Evolutionary conservation across 1,140 invertebrate genomes (phyloP).

Genomic region (Thaumatotibia leucotreta): DNA sequence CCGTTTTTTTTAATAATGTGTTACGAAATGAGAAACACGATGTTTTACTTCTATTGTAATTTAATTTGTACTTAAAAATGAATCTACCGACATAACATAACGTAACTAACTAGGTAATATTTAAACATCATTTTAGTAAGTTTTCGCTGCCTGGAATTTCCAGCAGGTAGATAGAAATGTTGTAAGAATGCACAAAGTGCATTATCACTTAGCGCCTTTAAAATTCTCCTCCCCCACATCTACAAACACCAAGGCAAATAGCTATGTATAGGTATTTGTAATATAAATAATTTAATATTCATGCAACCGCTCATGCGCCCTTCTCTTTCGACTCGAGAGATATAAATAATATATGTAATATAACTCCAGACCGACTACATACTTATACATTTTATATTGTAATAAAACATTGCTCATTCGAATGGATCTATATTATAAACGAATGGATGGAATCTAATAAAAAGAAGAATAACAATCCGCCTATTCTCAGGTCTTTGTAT

Average conservation of each 20-base stretch:
- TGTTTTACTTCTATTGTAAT: no score
- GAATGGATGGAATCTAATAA: conserved; percentile 62
- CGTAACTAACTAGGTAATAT: no score
- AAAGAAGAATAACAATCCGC: conserved; percentile 54
- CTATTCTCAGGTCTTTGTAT: conserved; percentile 53
- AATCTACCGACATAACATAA: no score
- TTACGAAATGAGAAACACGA: no score
- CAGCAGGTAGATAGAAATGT: background rate
- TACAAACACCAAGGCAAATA: conserved; percentile 2
- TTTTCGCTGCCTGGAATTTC: no score
- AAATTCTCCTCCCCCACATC: conserved; percentile 5
- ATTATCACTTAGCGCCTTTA: background rate
- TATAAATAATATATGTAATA: conserved; percentile 44
- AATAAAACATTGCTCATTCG: conserved; percentile 14
- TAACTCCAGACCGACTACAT: conserved; percentile 15
- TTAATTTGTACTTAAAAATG: no score
- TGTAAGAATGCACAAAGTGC: background rate
- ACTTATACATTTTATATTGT: conserved; percentile 22
- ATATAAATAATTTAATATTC: conserved; percentile 22
- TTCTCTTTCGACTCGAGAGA: conserved; percentile 41
- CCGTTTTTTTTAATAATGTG: no score
- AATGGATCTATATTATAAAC: conserved; percentile 35
- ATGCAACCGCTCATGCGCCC: conserved; percentile 54
- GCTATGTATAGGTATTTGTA: conserved; percentile 2
- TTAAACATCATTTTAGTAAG: no score